phyloP scores from a whole-genome alignment of 2,888 invertebrate species.

The Steromphala cineraria region DNA sequence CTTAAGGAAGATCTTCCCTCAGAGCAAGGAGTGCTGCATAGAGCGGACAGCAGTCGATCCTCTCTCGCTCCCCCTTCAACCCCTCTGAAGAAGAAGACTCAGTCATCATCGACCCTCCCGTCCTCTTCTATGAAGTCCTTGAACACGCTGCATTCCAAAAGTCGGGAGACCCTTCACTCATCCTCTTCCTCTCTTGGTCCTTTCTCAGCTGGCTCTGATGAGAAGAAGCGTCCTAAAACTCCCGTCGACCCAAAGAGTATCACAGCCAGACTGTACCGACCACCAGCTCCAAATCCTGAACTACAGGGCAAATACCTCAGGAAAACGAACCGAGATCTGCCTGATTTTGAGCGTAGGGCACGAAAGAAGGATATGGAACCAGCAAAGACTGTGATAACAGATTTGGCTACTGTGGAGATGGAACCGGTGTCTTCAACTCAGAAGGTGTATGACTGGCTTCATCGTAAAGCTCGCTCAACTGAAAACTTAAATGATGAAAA shows the following conservation, averaged over 20 bases:
- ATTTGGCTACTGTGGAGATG: not conserved
- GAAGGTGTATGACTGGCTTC: constrained; percentile 2
- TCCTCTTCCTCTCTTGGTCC: not conserved
- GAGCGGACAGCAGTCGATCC: no score
- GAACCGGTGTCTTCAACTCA: not conserved
- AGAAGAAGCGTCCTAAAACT: no score
- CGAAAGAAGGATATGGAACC: not conserved
- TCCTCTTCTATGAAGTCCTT: not conserved
- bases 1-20: not conserved
- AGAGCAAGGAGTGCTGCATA: no score
- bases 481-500: not conserved
- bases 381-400: not conserved
- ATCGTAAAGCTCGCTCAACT: not conserved
- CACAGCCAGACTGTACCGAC: not conserved
- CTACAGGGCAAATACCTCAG: not conserved
- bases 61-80: no score
- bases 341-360: not conserved
- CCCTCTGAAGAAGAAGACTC: not conserved
- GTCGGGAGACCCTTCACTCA: not conserved
- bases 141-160: not conserved
- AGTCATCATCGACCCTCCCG: not conserved
- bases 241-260: not conserved
- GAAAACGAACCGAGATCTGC: not conserved
- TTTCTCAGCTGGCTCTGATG: not conserved
- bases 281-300: not conserved